Base-by-base conservation (phyloP, 2,113 vertebrate species). In the Ophiodon elongatus region DNA sequence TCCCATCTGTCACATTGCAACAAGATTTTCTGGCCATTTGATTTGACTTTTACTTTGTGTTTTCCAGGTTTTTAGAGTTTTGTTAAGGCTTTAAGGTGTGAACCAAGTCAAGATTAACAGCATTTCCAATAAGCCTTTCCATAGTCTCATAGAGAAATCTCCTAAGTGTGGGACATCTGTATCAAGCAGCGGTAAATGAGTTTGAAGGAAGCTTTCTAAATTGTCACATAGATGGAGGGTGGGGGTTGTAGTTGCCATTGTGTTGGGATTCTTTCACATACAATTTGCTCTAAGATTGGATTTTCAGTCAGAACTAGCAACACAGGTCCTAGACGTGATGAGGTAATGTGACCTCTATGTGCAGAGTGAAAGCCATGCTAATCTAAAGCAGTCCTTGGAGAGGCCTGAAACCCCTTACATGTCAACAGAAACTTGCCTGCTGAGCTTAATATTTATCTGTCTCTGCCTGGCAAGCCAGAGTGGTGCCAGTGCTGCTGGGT, bases 351-450 rank as follows among this genome's bases (percentile, higher is more conserved):
- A 93, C 90, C 92, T 90, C 86, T 91, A 71, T 29, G 43, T 88
- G 79, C 65, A 68, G 82, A 85, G 66, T 86, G 91, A 90, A 85
- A 91, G 80, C 87, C 45, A 17, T 69, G 84, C 79, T 93, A 90
- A 95, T 93, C 91, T 69, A 45, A 45, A 88, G 71, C 90, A 82
- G 88, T 74, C 84, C 79, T 85, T 62, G 59, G 82, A 91, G 75
- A 81, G 84, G 79, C 81, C 82, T 74, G 39, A 90, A 89, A 88
- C 85, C 80, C 69, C 76, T 86, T 73, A 64, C 83, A 90, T 89
- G 92, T 93, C 93, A 95, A 92, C 89, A 94, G 93, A 93, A 90
- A 90, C 85, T 52, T 52, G 64, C 83, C 76, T 88, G 92, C 87
- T 74, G 83, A 81, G 86, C 63, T 79, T 62, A 76, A 57, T 83